A percentile compares a stretch with the other conserved stretches of the same genome.
phyloP scores from a whole-genome alignment of 2,797 vertebrate species.

The Buphagus erythrorhynchus region DNA sequence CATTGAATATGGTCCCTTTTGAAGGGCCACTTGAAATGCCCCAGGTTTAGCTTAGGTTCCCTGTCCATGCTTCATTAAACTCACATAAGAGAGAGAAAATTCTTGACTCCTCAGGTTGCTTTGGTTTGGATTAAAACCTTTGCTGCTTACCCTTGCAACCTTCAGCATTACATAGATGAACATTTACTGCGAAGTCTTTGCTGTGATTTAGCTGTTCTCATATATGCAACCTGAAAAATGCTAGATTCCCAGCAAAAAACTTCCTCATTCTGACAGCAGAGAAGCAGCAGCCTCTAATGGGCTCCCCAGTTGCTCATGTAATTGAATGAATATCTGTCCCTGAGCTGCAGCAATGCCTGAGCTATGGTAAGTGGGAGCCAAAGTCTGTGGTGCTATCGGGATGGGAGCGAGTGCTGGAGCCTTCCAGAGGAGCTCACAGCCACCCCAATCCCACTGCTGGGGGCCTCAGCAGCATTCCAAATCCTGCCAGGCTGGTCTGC shows the following conservation, averaged over 20 bases:
- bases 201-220: background rate
- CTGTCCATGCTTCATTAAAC: background rate
- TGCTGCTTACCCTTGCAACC: background rate
- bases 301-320: background rate
- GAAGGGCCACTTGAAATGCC: background rate
- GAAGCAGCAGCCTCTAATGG: background rate
- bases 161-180: background rate
- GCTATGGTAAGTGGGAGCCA: background rate
- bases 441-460: background rate
- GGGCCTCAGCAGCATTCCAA: background rate
- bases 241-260: background rate
- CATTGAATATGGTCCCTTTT: too few relatives aligned
- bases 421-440: background rate
- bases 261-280: background rate
- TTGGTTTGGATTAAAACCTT: background rate
- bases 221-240: background rate
- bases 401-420: accelerated
- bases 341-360: background rate
- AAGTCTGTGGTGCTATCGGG: accelerated
- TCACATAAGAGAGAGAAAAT: accelerated
- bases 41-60: background rate
- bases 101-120: background rate
- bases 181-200: background rate
- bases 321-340: background rate
- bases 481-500: background rate